A percentile compares a stretch with the other conserved stretches of the same genome.
Conservation (phyloP, 2,113 vertebrate genomes). For the Crotalus horridus region DNA sequence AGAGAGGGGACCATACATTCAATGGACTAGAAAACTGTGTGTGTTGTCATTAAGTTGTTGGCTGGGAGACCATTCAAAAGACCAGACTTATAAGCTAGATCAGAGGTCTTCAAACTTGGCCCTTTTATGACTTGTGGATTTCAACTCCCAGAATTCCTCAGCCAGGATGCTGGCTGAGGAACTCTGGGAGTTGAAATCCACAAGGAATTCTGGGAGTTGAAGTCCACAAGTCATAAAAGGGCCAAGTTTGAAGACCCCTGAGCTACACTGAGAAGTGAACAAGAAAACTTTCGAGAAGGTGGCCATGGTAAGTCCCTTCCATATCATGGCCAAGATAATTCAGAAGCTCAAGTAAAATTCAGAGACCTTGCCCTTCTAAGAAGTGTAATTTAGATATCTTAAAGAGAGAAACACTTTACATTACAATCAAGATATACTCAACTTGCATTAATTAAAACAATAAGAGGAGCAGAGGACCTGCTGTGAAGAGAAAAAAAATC, state of each 20-base stretch:
- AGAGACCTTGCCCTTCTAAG: too few relatives aligned
- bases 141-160: too few relatives aligned
- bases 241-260: too few relatives aligned
- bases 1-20: background rate
- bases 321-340: background rate
- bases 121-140: too few relatives aligned
- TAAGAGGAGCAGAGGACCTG: background rate
- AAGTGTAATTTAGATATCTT: background rate
- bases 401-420: background rate
- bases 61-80: background rate
- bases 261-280: too few relatives aligned
- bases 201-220: too few relatives aligned
- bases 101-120: too few relatives aligned
- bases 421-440: background rate
- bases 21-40: background rate
- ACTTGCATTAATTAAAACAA: background rate
- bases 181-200: too few relatives aligned
- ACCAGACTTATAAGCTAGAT: background rate
- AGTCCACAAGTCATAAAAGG: too few relatives aligned
- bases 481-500: background rate
- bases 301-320: background rate
- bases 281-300: background rate
- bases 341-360: background rate
- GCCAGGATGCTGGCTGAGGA: too few relatives aligned
- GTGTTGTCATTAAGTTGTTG: background rate